These are phyloP conservation scores for Diaperis boleti DNA, from an alignment of 2,888 invertebrate species.

Conservation along the genomic window DNA sequence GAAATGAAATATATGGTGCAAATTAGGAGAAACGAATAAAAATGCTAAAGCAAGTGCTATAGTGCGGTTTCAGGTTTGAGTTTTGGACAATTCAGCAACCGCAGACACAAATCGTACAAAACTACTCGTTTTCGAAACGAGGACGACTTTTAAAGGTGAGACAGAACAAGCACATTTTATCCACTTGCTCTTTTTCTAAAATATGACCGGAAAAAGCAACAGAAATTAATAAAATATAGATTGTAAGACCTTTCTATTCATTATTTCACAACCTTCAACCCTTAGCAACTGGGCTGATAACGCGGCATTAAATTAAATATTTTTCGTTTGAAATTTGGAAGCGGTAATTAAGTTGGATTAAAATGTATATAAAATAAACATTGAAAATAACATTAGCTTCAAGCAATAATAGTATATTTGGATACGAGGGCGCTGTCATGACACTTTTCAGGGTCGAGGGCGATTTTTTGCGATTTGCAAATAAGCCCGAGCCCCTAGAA, in stretches of 20 bases:
- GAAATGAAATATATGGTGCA: no score
- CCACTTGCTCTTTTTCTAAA: neutral
- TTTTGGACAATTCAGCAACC: neutral
- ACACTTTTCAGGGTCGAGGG: no score
- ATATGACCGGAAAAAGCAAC: conserved; percentile 20
- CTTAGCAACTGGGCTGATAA: conserved; percentile 9
- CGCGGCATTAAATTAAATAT: conserved; percentile 16
- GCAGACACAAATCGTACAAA: neutral
- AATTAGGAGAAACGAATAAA: no score
- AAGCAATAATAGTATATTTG: no score
- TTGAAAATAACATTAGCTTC: no score
- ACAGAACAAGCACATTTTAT: no score
- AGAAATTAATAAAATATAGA: conserved; percentile 20
- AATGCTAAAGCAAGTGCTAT: conserved; percentile 3
- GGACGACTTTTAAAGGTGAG: conserved; percentile 1
- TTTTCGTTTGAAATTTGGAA: neutral
- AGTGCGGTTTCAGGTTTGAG: conserved; percentile 17
- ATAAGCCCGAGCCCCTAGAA: no score
- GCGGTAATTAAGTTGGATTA: conserved; percentile 9
- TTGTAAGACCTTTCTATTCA: conserved; percentile 16
- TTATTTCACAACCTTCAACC: conserved; percentile 3
- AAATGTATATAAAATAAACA: no score
- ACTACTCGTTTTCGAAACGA: neutral
- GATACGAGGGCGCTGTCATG: no score
- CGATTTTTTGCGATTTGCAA: no score